Conservation (phyloP, 1,140 invertebrate genomes). For the Pseudoatta argentina region DNA sequence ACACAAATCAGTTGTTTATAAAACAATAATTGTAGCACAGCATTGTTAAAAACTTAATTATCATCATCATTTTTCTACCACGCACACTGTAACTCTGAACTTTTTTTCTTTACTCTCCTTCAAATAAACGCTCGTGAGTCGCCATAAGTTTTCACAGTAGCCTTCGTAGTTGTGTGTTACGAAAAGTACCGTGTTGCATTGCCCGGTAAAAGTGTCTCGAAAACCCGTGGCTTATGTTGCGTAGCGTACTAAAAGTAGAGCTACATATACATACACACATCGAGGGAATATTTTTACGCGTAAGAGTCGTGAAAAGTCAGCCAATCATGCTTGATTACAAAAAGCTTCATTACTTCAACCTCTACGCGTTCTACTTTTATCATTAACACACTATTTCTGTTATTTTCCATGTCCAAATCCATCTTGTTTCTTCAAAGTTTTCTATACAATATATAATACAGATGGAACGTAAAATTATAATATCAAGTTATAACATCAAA, state of each 20-base stretch:
- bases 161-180: slow-evolving; percentile 21
- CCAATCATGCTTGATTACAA: slow-evolving; percentile 32
- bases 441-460: neutral
- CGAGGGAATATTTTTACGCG: neutral
- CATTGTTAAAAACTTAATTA: neutral
- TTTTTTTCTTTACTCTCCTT: neutral
- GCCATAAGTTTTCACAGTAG: slow-evolving; percentile 44
- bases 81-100: neutral
- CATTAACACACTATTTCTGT: slow-evolving; percentile 32
- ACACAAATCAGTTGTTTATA: neutral
- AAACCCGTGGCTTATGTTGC: slow-evolving; percentile 51
- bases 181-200: slow-evolving; percentile 22
- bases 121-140: slow-evolving; percentile 39
- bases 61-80: neutral
- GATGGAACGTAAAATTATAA: too few species aligned
- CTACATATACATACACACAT: neutral
- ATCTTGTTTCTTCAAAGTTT: neutral
- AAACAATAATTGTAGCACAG: neutral
- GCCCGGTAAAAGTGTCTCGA: slow-evolving; percentile 32
- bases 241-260: slow-evolving; percentile 33
- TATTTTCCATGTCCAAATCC: neutral
- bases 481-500: too few species aligned
- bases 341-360: slow-evolving; percentile 28
- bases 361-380: neutral
- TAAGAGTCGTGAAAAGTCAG: slow-evolving; percentile 40